These are phyloP conservation scores for Anabas testudineus DNA, from an alignment of 2,797 vertebrate genomes.

Conservation along the genomic window DNA sequence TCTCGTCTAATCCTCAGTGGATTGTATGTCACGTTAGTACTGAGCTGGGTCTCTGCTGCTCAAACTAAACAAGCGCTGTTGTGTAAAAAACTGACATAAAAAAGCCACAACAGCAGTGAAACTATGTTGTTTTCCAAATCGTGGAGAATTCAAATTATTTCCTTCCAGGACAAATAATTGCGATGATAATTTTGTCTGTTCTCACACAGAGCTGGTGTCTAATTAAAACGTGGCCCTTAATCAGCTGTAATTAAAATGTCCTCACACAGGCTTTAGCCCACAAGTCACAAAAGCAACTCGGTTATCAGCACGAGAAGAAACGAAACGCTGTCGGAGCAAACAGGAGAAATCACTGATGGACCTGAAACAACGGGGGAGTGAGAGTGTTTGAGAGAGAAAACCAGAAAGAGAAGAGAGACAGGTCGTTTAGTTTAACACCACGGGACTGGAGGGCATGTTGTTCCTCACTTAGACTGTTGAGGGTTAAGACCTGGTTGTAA, in stretches of 20 bases:
- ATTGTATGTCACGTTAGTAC: no score
- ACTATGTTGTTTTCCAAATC: not conserved
- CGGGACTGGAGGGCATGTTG: no score
- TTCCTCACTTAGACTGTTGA: no score
- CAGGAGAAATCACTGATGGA: slow-evolving; percentile 45
- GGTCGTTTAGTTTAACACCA: not conserved
- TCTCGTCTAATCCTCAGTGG: no score
- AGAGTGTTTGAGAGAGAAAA: not conserved
- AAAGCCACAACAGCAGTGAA: slow-evolving; percentile 9
- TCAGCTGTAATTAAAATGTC: slow-evolving; percentile 50
- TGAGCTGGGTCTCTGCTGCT: no score
- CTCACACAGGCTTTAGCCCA: slow-evolving; percentile 20
- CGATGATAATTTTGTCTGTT: slow-evolving; percentile 21
- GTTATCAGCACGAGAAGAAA: slow-evolving; percentile 19
- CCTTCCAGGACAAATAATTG: slow-evolving; percentile 21
- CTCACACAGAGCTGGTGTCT: slow-evolving; percentile 5
- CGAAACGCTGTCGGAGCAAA: slow-evolving; percentile 14
- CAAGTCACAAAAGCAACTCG: slow-evolving; percentile 3
- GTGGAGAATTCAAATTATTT: not conserved
- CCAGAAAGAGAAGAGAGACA: slow-evolving; percentile 32
- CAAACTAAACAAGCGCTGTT: no score
- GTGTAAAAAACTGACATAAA: not conserved
- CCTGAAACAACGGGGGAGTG: slow-evolving; percentile 5
- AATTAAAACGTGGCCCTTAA: slow-evolving; percentile 58
- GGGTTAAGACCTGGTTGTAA: no score